Percentiles rank a stretch among this genome's conserved stretches.
Conservation (phyloP, 2,888 invertebrate genomes). For the Trypoxylon attenuatum region DNA sequence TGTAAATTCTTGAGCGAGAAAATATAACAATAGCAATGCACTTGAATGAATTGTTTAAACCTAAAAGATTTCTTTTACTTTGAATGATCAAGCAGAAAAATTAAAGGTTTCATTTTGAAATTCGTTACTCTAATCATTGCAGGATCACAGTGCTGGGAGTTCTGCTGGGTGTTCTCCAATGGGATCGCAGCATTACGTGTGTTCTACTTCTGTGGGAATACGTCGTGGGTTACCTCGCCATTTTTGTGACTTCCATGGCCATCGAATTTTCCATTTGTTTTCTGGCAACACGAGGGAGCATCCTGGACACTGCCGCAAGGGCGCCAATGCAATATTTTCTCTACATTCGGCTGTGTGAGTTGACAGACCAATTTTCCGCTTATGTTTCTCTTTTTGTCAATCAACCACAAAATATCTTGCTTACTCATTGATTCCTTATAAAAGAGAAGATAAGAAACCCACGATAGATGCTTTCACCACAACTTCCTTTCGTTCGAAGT, state of each 20-base stretch:
- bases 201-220: slow-evolving; percentile 77
- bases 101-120: too few relatives aligned
- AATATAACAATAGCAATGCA: too few relatives aligned
- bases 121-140: too few relatives aligned
- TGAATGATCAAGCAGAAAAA: too few relatives aligned
- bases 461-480: too few relatives aligned
- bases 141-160: slow-evolving; percentile 80
- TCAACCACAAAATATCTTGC: too few relatives aligned
- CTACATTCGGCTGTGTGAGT: slow-evolving; percentile 85
- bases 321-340: slow-evolving; percentile 87
- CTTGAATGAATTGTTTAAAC: too few relatives aligned
- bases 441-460: too few relatives aligned
- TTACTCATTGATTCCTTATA: not conserved
- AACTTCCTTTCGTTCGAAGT: too few relatives aligned
- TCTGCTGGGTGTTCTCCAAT: slow-evolving; percentile 78
- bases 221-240: slow-evolving; percentile 79
- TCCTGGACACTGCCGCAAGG: slow-evolving; percentile 84
- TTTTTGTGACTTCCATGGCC: slow-evolving; percentile 78
- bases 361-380: not conserved
- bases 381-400: too few relatives aligned
- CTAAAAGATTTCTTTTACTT: too few relatives aligned
- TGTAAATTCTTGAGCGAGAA: too few relatives aligned
- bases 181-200: slow-evolving; percentile 76
- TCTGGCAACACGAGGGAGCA: slow-evolving; percentile 86
- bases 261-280: slow-evolving; percentile 84